phyloP scores from a whole-genome alignment of 1,140 invertebrate species.

The Eumaeus atala region DNA sequence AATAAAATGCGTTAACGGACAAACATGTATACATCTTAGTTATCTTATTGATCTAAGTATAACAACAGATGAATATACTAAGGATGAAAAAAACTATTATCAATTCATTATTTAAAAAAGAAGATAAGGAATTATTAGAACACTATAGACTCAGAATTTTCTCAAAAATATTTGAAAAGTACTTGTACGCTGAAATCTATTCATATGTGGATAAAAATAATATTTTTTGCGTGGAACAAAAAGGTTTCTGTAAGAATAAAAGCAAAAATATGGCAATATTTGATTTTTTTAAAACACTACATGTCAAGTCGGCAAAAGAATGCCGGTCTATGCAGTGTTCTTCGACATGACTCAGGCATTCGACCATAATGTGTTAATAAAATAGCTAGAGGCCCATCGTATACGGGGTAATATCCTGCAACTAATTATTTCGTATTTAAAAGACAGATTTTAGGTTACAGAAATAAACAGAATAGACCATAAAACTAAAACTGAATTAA shows the following conservation, averaged over 20 bases:
- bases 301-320: conserved; percentile 4
- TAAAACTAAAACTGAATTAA: too few species aligned
- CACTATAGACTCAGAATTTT: too few species aligned
- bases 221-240: too few species aligned
- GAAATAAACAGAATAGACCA: conserved; percentile 2
- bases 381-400: too few species aligned
- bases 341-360: conserved; percentile 7
- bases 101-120: too few species aligned
- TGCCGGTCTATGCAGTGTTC: neutral
- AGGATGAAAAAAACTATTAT: neutral
- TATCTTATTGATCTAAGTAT: neutral
- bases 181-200: too few species aligned
- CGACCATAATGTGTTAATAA: too few species aligned
- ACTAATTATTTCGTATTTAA: conserved; percentile 1
- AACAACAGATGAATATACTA: neutral
- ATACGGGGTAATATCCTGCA: neutral
- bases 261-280: too few species aligned
- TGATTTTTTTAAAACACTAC: neutral
- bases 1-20: neutral
- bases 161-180: too few species aligned
- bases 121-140: too few species aligned
- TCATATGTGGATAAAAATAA: too few species aligned
- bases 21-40: neutral
- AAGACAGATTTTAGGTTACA: conserved; percentile 1
- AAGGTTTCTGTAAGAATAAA: too few species aligned